Conservation (phyloP, 1,140 invertebrate species). For the Drosophila punjabiensis region DNA sequence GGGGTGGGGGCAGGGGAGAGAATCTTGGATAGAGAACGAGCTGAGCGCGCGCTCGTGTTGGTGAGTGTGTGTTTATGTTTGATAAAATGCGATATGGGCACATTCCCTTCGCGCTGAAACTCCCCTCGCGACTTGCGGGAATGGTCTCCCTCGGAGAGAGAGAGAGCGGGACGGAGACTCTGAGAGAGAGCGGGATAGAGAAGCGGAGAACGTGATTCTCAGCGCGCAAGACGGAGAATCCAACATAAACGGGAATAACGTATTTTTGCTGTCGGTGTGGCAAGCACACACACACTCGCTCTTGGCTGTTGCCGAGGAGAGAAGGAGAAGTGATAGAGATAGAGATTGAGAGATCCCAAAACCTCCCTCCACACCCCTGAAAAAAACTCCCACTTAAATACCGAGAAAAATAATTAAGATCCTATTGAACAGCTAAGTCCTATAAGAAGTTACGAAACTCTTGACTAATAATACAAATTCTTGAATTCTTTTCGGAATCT, state of each 20-base stretch:
- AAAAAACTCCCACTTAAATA: constrained; percentile 1
- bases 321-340: constrained; percentile 42
- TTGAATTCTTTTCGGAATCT: background rate
- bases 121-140: constrained; percentile 46
- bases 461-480: background rate
- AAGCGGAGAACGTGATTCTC: constrained; percentile 62
- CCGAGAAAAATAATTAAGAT: constrained; percentile 16
- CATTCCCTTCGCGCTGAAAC: constrained; percentile 74
- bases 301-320: constrained; percentile 11
- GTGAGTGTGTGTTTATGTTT: constrained; percentile 78
- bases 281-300: constrained; percentile 44
- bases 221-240: constrained; percentile 53
- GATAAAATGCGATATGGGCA: constrained; percentile 84
- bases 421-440: background rate
- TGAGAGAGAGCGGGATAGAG: constrained; percentile 15
- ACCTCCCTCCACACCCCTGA: constrained; percentile 4
- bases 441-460: background rate
- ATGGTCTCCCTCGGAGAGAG: constrained; percentile 30
- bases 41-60: constrained; percentile 33
- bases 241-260: constrained; percentile 80
- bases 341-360: constrained; percentile 21
- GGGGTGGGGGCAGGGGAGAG: constrained; percentile 21
- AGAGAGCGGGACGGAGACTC: constrained; percentile 10
- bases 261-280: constrained; percentile 80
- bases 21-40: constrained; percentile 21